These are phyloP conservation scores for Eristalis intricaria DNA, from an alignment of 2,888 invertebrate genomes.

Conservation along the genomic window DNA sequence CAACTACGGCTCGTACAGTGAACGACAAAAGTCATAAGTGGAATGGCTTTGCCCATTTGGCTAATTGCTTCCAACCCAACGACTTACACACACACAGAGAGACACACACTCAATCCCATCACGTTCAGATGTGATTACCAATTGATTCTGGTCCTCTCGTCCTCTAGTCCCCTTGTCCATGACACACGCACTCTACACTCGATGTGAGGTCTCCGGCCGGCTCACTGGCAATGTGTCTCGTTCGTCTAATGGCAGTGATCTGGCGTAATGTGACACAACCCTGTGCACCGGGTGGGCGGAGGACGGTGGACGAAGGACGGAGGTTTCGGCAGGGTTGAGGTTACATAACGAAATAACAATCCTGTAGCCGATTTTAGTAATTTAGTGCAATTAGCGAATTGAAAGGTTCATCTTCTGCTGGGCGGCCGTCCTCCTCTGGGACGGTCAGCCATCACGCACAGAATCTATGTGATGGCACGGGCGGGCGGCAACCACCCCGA, in stretches of 20 bases:
- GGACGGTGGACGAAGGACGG: too few relatives aligned
- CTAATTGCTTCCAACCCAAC: conserved; percentile 27
- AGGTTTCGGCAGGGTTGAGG: conserved; percentile 4
- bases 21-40: conserved; percentile 38
- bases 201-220: conserved; percentile 11
- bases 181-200: conserved; percentile 2
- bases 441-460: conserved; percentile 32
- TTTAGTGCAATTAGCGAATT: conserved; percentile 74
- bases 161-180: not conserved
- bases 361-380: conserved; percentile 73
- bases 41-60: conserved; percentile 29
- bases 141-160: conserved; percentile 27
- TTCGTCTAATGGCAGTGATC: conserved; percentile 46
- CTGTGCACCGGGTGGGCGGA: not conserved
- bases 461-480: conserved; percentile 26
- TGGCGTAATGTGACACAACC: conserved; percentile 56
- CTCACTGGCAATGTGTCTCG: not conserved
- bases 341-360: conserved; percentile 59
- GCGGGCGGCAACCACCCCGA: not conserved
- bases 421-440: conserved; percentile 40
- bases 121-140: conserved; percentile 44
- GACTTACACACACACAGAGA: not conserved
- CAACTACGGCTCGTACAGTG: not conserved
- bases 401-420: conserved; percentile 64
- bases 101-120: not conserved